phyloP scores from a whole-genome alignment of 2,888 invertebrate species.

The Perithous albicinctus region DNA sequence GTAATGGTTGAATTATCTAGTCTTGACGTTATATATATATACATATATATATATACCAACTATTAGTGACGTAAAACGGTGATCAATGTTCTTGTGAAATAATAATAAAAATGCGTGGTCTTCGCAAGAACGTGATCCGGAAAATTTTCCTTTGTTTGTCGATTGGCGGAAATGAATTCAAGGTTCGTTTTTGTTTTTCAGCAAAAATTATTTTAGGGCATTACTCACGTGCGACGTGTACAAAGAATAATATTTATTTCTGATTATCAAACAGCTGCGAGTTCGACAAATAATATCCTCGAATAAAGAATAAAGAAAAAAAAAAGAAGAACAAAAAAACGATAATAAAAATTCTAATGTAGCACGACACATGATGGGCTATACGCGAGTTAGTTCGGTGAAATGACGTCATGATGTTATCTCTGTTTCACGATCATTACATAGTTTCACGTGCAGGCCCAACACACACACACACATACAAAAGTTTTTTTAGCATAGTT shows the following conservation, averaged over 20 bases:
- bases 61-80: slow-evolving; percentile 3
- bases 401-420: not conserved
- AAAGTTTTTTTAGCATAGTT: slow-evolving; percentile 18
- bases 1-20: not conserved
- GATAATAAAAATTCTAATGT: slow-evolving; percentile 7
- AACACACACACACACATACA: slow-evolving; percentile 1
- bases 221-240: slow-evolving; percentile 6
- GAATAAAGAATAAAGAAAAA: no score
- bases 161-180: slow-evolving; percentile 3
- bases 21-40: no score
- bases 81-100: slow-evolving; percentile 4
- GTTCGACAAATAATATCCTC: not conserved
- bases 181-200: not conserved
- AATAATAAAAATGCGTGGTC: slow-evolving; percentile 1
- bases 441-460: slow-evolving; percentile 7
- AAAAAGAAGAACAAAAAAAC: no score
- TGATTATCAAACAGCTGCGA: slow-evolving; percentile 2
- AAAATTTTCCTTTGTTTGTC: not conserved
- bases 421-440: slow-evolving; percentile 1
- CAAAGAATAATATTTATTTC: slow-evolving; percentile 9
- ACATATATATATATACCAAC: no score
- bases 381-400: not conserved
- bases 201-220: not conserved
- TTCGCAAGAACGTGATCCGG: not conserved
- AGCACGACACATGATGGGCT: not conserved